phyloP scores from a whole-genome alignment of 2,113 vertebrate genomes.

The Neogale vison region DNA sequence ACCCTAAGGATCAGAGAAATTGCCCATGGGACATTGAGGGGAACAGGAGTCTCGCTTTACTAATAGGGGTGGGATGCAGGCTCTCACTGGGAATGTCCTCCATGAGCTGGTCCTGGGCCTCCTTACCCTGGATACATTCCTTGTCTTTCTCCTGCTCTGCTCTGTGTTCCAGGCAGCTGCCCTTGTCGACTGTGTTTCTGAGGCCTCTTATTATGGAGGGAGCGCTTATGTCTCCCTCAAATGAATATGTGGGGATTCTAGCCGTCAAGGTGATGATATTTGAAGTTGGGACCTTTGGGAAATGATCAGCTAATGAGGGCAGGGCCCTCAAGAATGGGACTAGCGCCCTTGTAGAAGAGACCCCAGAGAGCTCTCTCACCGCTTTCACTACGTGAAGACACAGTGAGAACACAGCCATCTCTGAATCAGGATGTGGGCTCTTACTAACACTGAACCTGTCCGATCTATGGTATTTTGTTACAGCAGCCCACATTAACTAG shows the following conservation, averaged over 20 bases:
- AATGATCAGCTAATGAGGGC: no score
- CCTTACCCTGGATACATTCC: not conserved
- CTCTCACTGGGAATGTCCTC: not conserved
- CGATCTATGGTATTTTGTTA: not conserved
- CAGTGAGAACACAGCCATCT: not conserved
- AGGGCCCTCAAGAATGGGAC: not conserved
- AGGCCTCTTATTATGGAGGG: not conserved
- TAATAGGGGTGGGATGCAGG: no score
- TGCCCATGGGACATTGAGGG: not conserved
- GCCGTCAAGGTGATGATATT: not conserved
- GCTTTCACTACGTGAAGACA: not conserved
- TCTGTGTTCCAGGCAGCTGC: not conserved
- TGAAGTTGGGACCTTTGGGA: not conserved
- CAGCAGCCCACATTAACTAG: not conserved
- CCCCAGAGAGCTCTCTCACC: not conserved
- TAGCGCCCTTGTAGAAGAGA: not conserved
- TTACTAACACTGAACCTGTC: not conserved
- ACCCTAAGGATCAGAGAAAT: not conserved
- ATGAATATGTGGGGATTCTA: not conserved
- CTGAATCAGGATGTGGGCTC: not conserved
- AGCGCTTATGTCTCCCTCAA: not conserved
- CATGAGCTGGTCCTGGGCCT: not conserved
- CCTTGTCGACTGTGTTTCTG: not conserved
- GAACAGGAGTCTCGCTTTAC: not conserved
- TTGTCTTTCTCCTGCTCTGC: not conserved